Percentiles rank a stretch among this genome's conserved stretches.
Conservation (phyloP, 53 echinoderm and acorn worm genomes). For the Echinarachnius parma region DNA sequence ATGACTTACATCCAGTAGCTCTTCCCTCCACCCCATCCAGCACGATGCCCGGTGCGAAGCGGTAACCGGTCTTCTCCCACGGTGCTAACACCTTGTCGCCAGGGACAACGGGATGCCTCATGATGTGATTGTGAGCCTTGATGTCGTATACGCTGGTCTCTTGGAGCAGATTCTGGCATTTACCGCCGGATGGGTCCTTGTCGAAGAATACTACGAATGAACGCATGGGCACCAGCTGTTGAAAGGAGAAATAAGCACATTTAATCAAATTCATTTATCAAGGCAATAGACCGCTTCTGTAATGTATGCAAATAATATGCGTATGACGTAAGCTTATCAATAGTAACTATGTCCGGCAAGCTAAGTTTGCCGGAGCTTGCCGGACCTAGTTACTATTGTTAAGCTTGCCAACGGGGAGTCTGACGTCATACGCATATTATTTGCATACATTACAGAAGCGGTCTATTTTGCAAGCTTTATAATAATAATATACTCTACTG, state of each 20-base stretch:
- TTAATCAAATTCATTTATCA: neutral
- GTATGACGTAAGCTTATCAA: too few species aligned
- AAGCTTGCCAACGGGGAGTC: too few species aligned
- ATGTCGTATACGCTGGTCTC: constrained; percentile 85
- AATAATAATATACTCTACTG: too few species aligned
- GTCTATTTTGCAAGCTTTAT: too few species aligned
- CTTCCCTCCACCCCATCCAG: constrained; percentile 90
- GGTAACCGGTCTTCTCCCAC: constrained; percentile 65
- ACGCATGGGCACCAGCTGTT: constrained; percentile 66
- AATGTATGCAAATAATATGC: too few species aligned
- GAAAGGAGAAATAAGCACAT: neutral
- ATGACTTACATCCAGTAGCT: constrained; percentile 86
- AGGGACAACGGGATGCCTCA: constrained; percentile 81
- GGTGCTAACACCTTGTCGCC: constrained; percentile 91
- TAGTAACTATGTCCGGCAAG: too few species aligned
- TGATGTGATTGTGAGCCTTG: constrained; percentile 76
- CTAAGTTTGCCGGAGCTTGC: too few species aligned
- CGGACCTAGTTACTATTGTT: too few species aligned
- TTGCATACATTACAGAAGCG: too few species aligned
- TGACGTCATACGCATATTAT: too few species aligned
- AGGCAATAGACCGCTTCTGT: neutral
- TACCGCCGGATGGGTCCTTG: constrained; percentile 70
- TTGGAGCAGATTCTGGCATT: constrained; percentile 68
- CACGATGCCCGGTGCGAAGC: constrained; percentile 81
- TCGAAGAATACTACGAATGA: constrained; percentile 85